Base-by-base conservation (phyloP, 2,113 vertebrate species). In the Scomber japonicus region DNA sequence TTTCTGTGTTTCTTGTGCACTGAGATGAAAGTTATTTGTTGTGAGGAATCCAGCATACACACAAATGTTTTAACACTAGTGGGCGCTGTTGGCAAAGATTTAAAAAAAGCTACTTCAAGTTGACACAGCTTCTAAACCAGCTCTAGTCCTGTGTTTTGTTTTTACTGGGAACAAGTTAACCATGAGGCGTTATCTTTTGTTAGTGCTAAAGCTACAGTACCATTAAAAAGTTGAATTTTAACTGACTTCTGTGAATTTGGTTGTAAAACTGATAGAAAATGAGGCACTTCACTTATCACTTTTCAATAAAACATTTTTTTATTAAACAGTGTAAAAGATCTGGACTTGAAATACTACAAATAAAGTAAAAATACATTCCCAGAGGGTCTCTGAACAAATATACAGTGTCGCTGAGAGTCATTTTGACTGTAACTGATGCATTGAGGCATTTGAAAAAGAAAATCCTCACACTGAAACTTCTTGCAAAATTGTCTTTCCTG, bases 61-160 rank as follows among this genome's bases (percentile, higher is more conserved):
- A 5, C 57, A 3, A 2, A 2, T 14, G 44, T 80, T 75, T 5
- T 5, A 45, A 77, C 93, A 88, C 82, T 87, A 88, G 94, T 76
- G 83, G 87, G 91, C 80, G 65, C 91, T 90, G 84, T 84, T 83
- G 75, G 30, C 46, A 76, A 83, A 89, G 79, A 55, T 54, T 24
- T 2, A 27, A 27, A 27, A 27, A 27, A 27, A 27, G 3, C 3
- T 44, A 6, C 56, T 24, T 2, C 15, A 11, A 7, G n/a, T 19
- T 48, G 6, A 12, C 0, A 5, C 8, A 5, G 12, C 10, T 31
- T 31, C 21, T 6, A 57, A 35, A 69, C 48, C 15, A 62, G n/a
- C 21, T 35, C 6, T 1, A 19, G 14, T 11, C 57, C 69, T 51
- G 6, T 48, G 13, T 57, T 49, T 44, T n/a, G 4, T 7, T 57